Conservation (phyloP, 2,888 invertebrate species). For the Heliconius aoede region DNA sequence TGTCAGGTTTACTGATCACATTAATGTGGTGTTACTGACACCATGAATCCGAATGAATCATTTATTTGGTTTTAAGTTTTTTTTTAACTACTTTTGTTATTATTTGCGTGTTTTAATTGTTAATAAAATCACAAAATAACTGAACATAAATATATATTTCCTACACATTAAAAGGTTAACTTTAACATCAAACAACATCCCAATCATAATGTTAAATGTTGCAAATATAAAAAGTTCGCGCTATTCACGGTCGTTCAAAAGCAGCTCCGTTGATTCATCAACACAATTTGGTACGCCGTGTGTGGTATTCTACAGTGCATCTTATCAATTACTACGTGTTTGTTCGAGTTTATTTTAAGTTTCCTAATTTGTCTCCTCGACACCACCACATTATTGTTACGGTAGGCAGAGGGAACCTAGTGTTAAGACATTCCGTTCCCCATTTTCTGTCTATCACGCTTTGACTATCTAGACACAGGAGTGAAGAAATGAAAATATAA, state of each 20-base stretch:
- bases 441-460: no score
- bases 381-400: no score
- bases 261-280: conserved; percentile 54
- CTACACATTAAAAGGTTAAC: background rate
- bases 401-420: no score
- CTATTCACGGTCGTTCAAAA: conserved; percentile 37
- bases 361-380: background rate
- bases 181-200: conserved; percentile 16
- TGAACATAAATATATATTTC: background rate
- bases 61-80: conserved; percentile 20
- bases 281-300: conserved; percentile 66
- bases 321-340: conserved; percentile 44
- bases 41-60: conserved; percentile 3
- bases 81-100: background rate
- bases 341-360: background rate
- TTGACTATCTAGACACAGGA: no score
- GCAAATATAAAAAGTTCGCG: conserved; percentile 24
- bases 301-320: conserved; percentile 61
- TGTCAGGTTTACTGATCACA: conserved; percentile 62
- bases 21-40: conserved; percentile 51
- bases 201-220: conserved; percentile 19
- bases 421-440: no score
- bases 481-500: no score
- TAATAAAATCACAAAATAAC: background rate
- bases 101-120: background rate